Conservation (phyloP, 92 coral and sea anemone species). For the Scolanthus callimorphus region DNA sequence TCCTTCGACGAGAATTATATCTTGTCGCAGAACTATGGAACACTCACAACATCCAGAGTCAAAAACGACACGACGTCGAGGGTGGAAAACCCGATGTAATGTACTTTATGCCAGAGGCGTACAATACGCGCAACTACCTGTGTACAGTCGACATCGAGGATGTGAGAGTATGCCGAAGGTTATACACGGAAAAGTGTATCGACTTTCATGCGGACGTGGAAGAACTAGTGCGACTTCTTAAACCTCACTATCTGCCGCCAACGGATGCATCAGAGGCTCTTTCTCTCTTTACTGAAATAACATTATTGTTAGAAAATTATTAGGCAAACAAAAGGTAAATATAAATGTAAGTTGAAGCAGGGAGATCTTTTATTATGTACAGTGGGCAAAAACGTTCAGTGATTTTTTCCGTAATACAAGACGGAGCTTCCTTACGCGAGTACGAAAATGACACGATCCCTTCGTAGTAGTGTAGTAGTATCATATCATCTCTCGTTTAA, state of each 20-base stretch:
- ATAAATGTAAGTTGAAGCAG: too few species aligned
- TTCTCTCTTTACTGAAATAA: constrained; percentile 10
- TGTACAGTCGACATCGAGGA: constrained; percentile 38
- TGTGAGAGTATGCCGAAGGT: constrained; percentile 24
- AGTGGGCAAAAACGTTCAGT: too few species aligned
- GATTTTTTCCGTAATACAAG: too few species aligned
- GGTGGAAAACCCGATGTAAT: constrained; percentile 56
- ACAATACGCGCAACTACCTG: constrained; percentile 27
- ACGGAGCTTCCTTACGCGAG: too few species aligned
- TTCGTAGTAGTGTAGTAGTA: too few species aligned
- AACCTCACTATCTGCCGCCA: constrained; percentile 30
- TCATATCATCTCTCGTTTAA: too few species aligned
- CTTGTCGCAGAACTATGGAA: constrained; percentile 57
- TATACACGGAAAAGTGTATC: constrained; percentile 30
- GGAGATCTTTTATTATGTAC: too few species aligned
- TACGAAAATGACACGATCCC: too few species aligned
- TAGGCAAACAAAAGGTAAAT: too few species aligned
- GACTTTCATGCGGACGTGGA: constrained; percentile 20
- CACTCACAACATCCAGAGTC: constrained; percentile 45
- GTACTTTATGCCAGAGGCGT: constrained; percentile 35
- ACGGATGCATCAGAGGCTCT: constrained; percentile 22
- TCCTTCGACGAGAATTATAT: constrained; percentile 29
- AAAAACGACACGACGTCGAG: constrained; percentile 25
- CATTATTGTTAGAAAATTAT: too few species aligned
- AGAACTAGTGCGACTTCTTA: constrained; percentile 34